Percentiles rank a stretch among this genome's conserved stretches.
phyloP scores from a whole-genome alignment of 30 jellyfish, hydroid and myxozoan species.

The Turritopsis rubra region DNA sequence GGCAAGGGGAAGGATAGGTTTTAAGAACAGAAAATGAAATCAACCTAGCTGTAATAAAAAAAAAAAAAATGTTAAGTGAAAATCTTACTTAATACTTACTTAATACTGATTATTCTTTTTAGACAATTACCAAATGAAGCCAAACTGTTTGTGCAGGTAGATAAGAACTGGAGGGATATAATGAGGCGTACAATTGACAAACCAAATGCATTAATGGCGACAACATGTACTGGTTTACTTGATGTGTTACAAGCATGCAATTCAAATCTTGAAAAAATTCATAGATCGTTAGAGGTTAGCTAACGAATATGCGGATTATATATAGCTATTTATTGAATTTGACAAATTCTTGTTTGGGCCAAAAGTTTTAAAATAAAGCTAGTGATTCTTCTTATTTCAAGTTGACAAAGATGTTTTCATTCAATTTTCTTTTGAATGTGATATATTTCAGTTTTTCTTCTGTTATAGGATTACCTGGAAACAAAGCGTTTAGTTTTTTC shows the following conservation, averaged over 20 bases:
- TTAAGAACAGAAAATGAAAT: no score
- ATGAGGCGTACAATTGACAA: conserved; percentile 78
- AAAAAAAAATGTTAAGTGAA: no score
- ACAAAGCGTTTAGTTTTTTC: conserved; percentile 79
- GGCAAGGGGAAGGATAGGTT: no score
- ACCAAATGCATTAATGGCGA: conserved; percentile 71
- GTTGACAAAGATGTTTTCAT: no score
- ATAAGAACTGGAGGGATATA: conserved; percentile 69
- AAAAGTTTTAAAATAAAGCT: no score
- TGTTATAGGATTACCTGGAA: conserved; percentile 71
- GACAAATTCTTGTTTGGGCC: no score
- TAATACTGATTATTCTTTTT: background rate
- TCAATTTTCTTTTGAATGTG: background rate
- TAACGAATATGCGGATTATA: no score
- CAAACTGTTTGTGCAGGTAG: conserved; percentile 72
- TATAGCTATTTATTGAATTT: no score
- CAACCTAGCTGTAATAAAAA: no score
- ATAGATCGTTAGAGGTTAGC: conserved; percentile 64
- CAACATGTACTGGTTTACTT: conserved; percentile 78
- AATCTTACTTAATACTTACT: no score
- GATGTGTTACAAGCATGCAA: conserved; percentile 68
- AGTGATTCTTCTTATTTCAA: no score
- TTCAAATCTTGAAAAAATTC: conserved; percentile 69
- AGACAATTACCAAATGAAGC: conserved; percentile 76
- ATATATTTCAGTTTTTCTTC: background rate